These are phyloP conservation scores for Halyomorpha halys DNA, from an alignment of 1,140 invertebrate genomes.

Conservation along the genomic window DNA sequence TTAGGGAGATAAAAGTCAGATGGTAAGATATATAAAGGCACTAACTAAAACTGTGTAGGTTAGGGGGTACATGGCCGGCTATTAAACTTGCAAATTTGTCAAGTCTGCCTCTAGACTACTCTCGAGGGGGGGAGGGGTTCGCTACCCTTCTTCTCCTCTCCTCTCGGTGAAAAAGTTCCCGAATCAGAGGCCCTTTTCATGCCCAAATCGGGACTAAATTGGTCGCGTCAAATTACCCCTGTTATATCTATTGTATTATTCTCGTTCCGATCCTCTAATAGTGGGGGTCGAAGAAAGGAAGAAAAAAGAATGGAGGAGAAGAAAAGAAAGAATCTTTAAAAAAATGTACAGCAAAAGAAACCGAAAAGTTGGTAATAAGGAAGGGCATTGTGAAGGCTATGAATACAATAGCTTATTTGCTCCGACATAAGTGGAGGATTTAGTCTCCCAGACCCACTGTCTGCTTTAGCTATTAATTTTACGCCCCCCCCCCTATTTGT, in stretches of 20 bases:
- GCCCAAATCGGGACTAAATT: neutral
- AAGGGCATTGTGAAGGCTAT: too few species aligned
- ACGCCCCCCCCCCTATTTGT: neutral
- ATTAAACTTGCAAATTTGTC: constrained; percentile 12
- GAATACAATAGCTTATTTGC: constrained; percentile 6
- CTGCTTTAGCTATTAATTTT: neutral
- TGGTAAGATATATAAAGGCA: neutral
- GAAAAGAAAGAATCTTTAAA: neutral
- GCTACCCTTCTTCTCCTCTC: neutral
- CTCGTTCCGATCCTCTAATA: neutral
- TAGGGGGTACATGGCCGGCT: neutral
- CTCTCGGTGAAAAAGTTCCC: neutral
- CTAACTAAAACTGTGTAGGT: constrained; percentile 2
- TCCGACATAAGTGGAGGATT: neutral
- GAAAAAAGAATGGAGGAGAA: neutral
- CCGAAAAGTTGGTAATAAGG: too few species aligned
- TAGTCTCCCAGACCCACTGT: neutral
- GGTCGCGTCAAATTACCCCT: constrained; percentile 1
- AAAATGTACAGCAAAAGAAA: neutral
- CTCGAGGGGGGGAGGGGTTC: neutral
- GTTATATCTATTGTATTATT: constrained; percentile 12
- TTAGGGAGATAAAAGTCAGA: too few species aligned
- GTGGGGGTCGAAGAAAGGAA: neutral
- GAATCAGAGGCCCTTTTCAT: neutral
- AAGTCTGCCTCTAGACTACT: neutral